Percentiles rank a stretch among this genome's conserved stretches.
Conservation (phyloP, 2,797 vertebrate genomes). For the Synanceia verrucosa region DNA sequence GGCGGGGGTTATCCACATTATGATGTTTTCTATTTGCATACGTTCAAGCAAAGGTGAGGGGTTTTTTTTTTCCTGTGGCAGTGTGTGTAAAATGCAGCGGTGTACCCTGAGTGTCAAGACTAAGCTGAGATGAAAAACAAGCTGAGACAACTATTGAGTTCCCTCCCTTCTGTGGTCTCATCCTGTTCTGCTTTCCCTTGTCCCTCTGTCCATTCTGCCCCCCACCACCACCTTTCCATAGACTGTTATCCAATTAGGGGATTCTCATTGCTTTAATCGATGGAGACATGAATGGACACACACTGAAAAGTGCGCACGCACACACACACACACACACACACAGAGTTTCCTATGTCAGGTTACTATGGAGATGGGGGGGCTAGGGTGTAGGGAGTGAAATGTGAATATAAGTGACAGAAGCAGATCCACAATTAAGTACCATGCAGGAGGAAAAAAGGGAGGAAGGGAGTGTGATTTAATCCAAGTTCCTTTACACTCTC, state of each 20-base stretch:
- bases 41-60: not conserved
- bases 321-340: constrained; percentile 9
- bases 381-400: constrained; percentile 49
- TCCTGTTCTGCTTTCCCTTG: constrained; percentile 24
- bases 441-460: constrained; percentile 15
- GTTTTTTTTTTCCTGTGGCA: not conserved
- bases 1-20: not conserved
- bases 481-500: constrained; percentile 15
- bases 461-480: constrained; percentile 22
- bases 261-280: constrained; percentile 69
- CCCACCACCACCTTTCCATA: constrained; percentile 52
- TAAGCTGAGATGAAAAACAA: constrained; percentile 65
- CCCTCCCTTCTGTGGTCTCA: constrained; percentile 36
- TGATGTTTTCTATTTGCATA: not conserved
- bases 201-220: no score
- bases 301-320: constrained; percentile 30
- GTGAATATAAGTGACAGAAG: constrained; percentile 70
- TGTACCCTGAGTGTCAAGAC: constrained; percentile 38
- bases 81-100: constrained; percentile 1
- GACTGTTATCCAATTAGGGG: constrained; percentile 70
- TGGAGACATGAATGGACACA: constrained; percentile 52
- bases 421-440: constrained; percentile 60
- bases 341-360: constrained; percentile 19
- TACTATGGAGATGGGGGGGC: constrained; percentile 45
- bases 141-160: constrained; percentile 60